Percentiles rank a stretch among this genome's conserved stretches.
Conservation (phyloP, 2,797 vertebrate species). For the Anolis apletophallus region DNA sequence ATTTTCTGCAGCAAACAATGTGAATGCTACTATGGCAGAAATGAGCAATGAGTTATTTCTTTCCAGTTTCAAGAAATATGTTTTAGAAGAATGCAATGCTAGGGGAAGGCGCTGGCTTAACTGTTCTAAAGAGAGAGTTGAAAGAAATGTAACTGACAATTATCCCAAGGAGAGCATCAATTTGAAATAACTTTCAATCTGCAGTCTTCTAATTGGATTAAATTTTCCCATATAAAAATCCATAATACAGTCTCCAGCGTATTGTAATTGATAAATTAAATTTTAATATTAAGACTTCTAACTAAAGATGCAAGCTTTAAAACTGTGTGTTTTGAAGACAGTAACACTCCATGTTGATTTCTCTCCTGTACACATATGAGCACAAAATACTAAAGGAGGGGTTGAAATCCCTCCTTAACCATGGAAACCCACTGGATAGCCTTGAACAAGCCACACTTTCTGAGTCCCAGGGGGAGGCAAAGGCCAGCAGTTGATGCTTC, state of each 20-base stretch:
- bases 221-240: not conserved
- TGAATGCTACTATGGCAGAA: constrained; percentile 65
- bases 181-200: not conserved
- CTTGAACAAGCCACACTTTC: too few species aligned
- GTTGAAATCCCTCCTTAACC: too few species aligned
- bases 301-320: not conserved
- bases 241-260: too few species aligned
- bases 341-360: not conserved
- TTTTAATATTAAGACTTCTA: not conserved
- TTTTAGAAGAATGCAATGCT: constrained; percentile 50
- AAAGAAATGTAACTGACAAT: constrained; percentile 25
- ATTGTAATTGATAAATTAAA: not conserved
- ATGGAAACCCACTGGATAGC: too few species aligned
- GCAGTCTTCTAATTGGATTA: not conserved
- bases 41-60: constrained; percentile 54
- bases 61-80: constrained; percentile 52
- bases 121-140: not conserved
- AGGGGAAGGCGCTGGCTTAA: constrained; percentile 39
- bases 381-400: not conserved
- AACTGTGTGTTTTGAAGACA: not conserved
- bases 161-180: not conserved
- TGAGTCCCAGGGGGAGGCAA: too few species aligned
- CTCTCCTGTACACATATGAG: not conserved
- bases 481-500: too few species aligned
- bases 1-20: constrained; percentile 70